Base-by-base conservation (phyloP, 2,888 invertebrate species). In the Caenorhabditis becei region DNA sequence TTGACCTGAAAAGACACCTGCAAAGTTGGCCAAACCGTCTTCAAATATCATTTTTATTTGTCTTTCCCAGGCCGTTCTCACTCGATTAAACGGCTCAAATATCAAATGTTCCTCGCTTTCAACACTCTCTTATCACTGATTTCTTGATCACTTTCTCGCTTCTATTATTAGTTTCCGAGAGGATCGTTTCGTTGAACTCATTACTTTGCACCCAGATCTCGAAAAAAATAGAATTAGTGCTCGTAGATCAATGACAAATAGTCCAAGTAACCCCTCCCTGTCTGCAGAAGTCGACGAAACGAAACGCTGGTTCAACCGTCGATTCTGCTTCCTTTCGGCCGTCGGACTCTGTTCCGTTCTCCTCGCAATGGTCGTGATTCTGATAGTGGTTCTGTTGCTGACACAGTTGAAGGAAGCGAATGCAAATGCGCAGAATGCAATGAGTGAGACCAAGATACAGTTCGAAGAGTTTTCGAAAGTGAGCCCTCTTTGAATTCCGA, bases 201-300 rank as follows among this genome's bases (percentile, higher is more conserved):
- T 26, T 69, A 58, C 37, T 53, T 53, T 23, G 41, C 58, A 49
- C 10, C 32, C 10, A 32, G 10, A 10, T 32, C n/a, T n/a, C n/a
- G n/a, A n/a, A n/a, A n/a, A n/a, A n/a, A n/a, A n/a, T n/a, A n/a
- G n/a, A n/a, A n/a, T n/a, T n/a, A 69, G 41, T 47, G 32, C 18
- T 61, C 70, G 58, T 32, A 59, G 62, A 71, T 44, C 70, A 32
- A 1, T 41, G 53, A 49, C 70, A 71, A 71, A 71, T 41, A 72
- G 53, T 16, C 11, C n/a, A n/a, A n/a, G n/a, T n/a, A n/a, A n/a
- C n/a, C n/a, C n/a, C n/a, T n/a, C n/a, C n/a, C n/a, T 20, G 18
- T 20, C 47, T 77, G 32, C 70, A 77, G 72, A 72, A 71, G 67
- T 79, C 47, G 79, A 79, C 79, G 79, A 79, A 41, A 72, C 78